Evolutionary conservation across 2,888 invertebrate genomes (phyloP).

Genomic region (Sphaerophoria taeniata): DNA sequence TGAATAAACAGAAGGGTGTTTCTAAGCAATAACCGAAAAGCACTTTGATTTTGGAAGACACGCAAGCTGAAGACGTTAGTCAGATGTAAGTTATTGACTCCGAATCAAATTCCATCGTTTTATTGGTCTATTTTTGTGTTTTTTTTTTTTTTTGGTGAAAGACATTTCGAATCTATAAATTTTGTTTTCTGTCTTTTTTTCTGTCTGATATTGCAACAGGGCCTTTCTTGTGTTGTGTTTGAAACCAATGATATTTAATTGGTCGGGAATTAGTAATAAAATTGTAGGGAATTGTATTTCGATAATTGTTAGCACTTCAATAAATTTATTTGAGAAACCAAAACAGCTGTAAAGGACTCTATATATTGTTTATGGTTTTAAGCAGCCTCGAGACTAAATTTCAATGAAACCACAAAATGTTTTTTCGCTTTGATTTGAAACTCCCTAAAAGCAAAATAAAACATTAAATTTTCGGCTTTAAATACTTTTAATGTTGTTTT

Average conservation of each 20-base stretch:
- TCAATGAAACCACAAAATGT: no score
- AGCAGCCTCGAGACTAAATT: no score
- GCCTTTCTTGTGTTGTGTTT: not conserved
- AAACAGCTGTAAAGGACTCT: no score
- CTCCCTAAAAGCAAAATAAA: no score
- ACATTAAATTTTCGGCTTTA: no score
- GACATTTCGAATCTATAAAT: not conserved
- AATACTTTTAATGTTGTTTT: no score
- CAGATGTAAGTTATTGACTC: slow-evolving; percentile 47
- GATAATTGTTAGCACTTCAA: no score
- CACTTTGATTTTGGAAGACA: slow-evolving; percentile 41
- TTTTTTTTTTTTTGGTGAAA: not conserved
- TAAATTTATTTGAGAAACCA: no score
- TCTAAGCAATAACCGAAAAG: slow-evolving; percentile 56
- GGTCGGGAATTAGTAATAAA: not conserved
- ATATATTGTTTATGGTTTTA: no score
- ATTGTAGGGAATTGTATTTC: no score
- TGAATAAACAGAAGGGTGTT: slow-evolving; percentile 71
- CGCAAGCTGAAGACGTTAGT: slow-evolving; percentile 47
- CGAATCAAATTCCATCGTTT: slow-evolving; percentile 47
- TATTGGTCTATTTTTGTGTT: not conserved
- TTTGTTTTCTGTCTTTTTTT: not conserved
- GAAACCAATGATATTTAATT: not conserved
- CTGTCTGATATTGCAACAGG: not conserved
- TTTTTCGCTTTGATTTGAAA: no score